Base-by-base conservation (phyloP, 2,797 vertebrate genomes). In the Alexandromys oeconomus region DNA sequence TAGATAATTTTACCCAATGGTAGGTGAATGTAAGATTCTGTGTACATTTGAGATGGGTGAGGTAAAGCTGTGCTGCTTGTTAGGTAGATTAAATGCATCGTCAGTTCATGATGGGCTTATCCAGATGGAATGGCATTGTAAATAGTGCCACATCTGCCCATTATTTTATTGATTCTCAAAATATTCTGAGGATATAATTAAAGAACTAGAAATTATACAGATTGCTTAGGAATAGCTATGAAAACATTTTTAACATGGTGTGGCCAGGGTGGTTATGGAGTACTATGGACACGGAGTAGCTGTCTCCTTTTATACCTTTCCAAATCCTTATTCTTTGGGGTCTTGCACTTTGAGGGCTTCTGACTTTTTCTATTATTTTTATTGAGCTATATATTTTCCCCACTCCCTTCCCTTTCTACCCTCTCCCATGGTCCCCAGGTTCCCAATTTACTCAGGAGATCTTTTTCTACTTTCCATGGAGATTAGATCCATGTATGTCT, bases 181-280 rank as follows among this genome's bases (percentile, higher is more conserved):
- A 87, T 51, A 92, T 90, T 86, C 37, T 59, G 87, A 89, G 37
- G n/a, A 81, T 86, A 19, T 80, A 63, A 87, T 76, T 79, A 81
- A 94, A 67, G 46, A 85, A 80, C 74, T 34, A 87, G 57, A 21
- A 86, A 40, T 82, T 91, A 93, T 74, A 96, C 84, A 86, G 85
- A 71, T 19, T 34, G 6, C 69, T 25, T 78, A 91, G 78, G 46
- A 74, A 79, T 76, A 87, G 84, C 5, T 90, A 65, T 23, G 9
- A 93, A 94, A 74, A n/a, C 21, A 37, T 21, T 57, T 71, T 80
- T 34, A 93, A 93, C 61, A 19, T 31, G 46, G 43, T 10, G 14
- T 82, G 31, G 40, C 84, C 40, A 90, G 61, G 86, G 85, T 89
- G 57, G 86, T 29, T 59, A 77, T 88, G 71, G 37, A 2, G 1